Percentiles rank a stretch among this genome's conserved stretches.
These are phyloP conservation scores for Oasisia sp. DNA, from an alignment of 2,888 invertebrate genomes.

Conservation along the genomic window DNA sequence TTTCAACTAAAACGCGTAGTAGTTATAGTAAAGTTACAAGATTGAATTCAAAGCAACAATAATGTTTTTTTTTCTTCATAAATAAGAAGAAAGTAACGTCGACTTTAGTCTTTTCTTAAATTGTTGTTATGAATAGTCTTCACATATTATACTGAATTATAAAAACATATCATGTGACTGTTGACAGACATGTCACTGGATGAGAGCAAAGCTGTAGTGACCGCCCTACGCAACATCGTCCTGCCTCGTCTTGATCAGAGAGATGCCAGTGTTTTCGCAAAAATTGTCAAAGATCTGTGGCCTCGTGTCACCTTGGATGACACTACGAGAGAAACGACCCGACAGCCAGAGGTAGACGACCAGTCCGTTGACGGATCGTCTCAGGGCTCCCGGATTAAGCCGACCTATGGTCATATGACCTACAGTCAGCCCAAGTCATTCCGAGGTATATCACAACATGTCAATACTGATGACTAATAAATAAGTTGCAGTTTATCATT, in stretches of 20 bases:
- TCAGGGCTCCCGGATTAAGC: background rate
- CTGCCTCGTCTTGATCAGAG: constrained; percentile 57
- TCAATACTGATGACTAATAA: background rate
- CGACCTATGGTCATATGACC: background rate
- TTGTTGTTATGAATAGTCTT: too few relatives aligned
- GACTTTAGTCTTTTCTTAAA: too few relatives aligned
- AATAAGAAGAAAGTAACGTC: too few relatives aligned
- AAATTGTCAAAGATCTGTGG: constrained; percentile 57
- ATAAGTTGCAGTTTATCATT: background rate
- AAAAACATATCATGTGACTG: background rate
- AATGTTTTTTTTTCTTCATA: too few relatives aligned
- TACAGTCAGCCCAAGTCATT: background rate
- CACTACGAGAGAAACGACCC: constrained; percentile 41
- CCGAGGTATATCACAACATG: constrained; percentile 2
- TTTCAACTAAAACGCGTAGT: too few relatives aligned
- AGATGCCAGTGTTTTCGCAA: constrained; percentile 58
- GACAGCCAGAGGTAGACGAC: background rate
- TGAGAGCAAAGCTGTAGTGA: constrained; percentile 50
- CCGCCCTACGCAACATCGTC: constrained; percentile 58
- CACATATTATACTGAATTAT: too few relatives aligned
- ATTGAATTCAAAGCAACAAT: too few relatives aligned
- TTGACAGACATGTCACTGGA: background rate
- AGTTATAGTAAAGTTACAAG: too few relatives aligned
- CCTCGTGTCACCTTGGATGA: constrained; percentile 56
- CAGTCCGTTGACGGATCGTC: background rate